These are phyloP conservation scores for Gandaritis pyraliata DNA, from an alignment of 2,888 invertebrate genomes.

Conservation along the genomic window DNA sequence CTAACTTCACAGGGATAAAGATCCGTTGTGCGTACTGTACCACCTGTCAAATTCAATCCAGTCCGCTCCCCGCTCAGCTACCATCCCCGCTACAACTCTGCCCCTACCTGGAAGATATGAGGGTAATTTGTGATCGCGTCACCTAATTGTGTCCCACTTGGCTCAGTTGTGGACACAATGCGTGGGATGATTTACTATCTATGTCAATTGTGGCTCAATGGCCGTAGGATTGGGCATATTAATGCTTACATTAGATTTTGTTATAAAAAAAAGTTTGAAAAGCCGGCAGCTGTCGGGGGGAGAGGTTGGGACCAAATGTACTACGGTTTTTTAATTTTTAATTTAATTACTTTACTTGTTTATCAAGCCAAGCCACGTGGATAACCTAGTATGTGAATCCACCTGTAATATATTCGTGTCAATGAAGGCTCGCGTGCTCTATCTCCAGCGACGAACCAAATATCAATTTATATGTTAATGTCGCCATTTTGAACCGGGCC, in stretches of 20 bases:
- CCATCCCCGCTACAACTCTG: slow-evolving; percentile 12
- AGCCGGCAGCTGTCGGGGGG: too few species aligned
- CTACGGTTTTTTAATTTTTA: too few species aligned
- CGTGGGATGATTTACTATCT: slow-evolving; percentile 38
- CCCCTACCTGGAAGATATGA: slow-evolving; percentile 43
- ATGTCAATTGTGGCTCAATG: slow-evolving; percentile 22
- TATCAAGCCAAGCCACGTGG: not conserved
- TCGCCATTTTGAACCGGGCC: not conserved
- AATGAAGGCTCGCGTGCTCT: slow-evolving; percentile 1
- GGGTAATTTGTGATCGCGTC: slow-evolving; percentile 52
- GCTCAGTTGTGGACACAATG: slow-evolving; percentile 38
- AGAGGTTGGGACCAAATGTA: too few species aligned
- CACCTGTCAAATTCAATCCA: too few species aligned
- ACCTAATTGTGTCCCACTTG: slow-evolving; percentile 50
- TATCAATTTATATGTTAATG: slow-evolving; percentile 11
- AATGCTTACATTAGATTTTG: too few species aligned
- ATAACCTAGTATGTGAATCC: not conserved
- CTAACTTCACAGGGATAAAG: too few species aligned
- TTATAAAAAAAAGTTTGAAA: too few species aligned
- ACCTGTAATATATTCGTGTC: slow-evolving; percentile 9
- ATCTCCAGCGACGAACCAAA: slow-evolving; percentile 2
- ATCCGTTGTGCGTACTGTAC: too few species aligned
- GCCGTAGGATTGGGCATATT: not conserved
- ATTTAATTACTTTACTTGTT: too few species aligned
- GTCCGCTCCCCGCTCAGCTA: slow-evolving; percentile 13